Conservation (phyloP, 2,888 invertebrate species). For the Tetramorium bicarinatum region DNA sequence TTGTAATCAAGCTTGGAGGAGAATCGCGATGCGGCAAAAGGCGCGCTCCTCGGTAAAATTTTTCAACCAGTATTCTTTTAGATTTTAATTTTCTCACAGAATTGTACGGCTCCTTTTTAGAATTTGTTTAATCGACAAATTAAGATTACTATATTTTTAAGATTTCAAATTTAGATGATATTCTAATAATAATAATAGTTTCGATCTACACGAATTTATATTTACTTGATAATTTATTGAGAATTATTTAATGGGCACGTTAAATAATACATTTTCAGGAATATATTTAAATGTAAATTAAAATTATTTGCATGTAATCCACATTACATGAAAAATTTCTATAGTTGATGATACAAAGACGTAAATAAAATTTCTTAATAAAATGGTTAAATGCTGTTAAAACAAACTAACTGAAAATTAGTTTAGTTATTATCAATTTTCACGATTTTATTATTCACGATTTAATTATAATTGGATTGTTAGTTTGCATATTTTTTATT, state of each 20-base stretch:
- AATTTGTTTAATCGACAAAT: neutral
- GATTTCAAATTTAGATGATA: neutral
- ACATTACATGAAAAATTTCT: neutral
- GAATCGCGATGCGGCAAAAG: neutral
- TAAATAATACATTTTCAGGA: neutral
- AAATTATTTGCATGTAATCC: neutral
- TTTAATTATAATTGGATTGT: neutral
- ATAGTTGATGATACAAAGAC: neutral
- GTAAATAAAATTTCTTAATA: neutral
- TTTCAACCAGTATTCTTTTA: neutral
- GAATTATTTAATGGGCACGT: neutral
- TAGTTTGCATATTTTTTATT: conserved; percentile 1
- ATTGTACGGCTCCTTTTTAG: neutral
- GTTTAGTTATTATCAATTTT: neutral
- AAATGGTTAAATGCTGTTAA: neutral
- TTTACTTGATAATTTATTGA: neutral
- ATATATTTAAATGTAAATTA: conserved; percentile 4
- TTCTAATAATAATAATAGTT: neutral
- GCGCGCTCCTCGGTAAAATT: neutral
- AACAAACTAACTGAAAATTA: neutral
- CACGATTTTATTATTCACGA: neutral
- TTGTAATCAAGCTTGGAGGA: neutral
- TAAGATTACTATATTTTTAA: neutral
- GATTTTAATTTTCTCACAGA: neutral
- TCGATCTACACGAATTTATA: neutral